phyloP scores from a whole-genome alignment of 2,797 vertebrate genomes.

The Labeo calbasu region DNA sequence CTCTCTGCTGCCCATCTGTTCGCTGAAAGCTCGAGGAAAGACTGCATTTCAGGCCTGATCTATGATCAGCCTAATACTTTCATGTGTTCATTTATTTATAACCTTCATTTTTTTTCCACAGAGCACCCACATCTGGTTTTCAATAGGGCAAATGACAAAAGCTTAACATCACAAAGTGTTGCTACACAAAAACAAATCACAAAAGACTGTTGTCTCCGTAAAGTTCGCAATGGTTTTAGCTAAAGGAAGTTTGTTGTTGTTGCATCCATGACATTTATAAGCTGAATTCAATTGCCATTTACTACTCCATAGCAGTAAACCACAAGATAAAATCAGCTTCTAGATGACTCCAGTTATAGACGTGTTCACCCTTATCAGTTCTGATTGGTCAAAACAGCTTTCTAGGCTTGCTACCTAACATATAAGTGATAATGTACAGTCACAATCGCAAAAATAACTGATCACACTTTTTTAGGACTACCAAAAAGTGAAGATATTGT shows the following conservation, averaged over 20 bases:
- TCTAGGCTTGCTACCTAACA: neutral
- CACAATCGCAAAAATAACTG: neutral
- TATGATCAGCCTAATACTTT: conserved; percentile 8
- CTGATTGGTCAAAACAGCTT: neutral
- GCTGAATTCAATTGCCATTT: neutral
- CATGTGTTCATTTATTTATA: conserved; percentile 30
- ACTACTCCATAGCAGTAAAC: neutral
- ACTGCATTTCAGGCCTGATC: conserved; percentile 22
- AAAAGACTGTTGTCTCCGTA: conserved; percentile 6
- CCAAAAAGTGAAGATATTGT: neutral
- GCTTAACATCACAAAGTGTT: neutral
- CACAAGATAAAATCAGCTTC: neutral
- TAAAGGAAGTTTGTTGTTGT: conserved; percentile 9
- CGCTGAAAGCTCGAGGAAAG: conserved; percentile 15
- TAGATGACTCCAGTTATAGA: neutral
- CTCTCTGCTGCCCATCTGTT: conserved; percentile 35
- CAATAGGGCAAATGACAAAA: conserved; percentile 27
- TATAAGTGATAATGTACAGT: neutral
- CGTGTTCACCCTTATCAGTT: neutral
- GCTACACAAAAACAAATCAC: conserved; percentile 16
- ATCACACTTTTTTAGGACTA: neutral
- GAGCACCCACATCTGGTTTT: neutral
- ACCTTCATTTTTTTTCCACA: conserved; percentile 2
- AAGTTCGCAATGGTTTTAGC: neutral
- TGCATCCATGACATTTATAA: neutral